Base-by-base conservation (phyloP, 2,888 invertebrate genomes). In the Apodemia duryi region DNA sequence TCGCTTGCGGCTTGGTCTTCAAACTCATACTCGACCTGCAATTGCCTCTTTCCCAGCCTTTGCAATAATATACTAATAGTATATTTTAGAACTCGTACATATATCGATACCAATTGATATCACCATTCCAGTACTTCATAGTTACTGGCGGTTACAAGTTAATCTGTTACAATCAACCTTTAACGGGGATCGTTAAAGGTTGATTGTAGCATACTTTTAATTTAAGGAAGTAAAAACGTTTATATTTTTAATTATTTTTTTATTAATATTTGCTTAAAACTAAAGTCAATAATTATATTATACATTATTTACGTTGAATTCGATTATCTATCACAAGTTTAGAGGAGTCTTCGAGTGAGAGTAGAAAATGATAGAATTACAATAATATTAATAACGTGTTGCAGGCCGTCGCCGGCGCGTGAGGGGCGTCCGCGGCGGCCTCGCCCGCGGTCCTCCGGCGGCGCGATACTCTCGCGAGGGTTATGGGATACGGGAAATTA, bases 241-340 rank as follows among this genome's bases (percentile, higher is more conserved):
- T 66, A 79, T 81, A 80, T 79, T 83, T 46, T 81, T 83, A 82
- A 82, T 83, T 81, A 29, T 54, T 76, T 73, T 81, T 75, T 77
- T 77, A 77, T 75, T 72, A 70, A 68, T 73, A 72, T 65, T 78
- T 74, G 72, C 76, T 80, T 76, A 75, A 64, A 74, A 67, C 83
- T 86, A 82, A 79, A 78, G 77, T 83, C 82, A 83, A 81, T 85
- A 80, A 83, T 80, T 88, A 84, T 85, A 82, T 87, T 90, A 90
- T 87, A 90, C 82, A 87, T 81, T 78, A 83, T 81, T 84, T 61
- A 86, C 84, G 85, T 84, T 88, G 89, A 86, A 85, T 86, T 87
- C 83, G 86, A 85, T 84, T 89, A 88, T 88, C 90, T 91, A 91
- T 91, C 91, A 91, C 91, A 91, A 88, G 85, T 86, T 88, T 83